Base-by-base conservation (phyloP, 2,888 invertebrate species). In the Syrphus vitripennis region DNA sequence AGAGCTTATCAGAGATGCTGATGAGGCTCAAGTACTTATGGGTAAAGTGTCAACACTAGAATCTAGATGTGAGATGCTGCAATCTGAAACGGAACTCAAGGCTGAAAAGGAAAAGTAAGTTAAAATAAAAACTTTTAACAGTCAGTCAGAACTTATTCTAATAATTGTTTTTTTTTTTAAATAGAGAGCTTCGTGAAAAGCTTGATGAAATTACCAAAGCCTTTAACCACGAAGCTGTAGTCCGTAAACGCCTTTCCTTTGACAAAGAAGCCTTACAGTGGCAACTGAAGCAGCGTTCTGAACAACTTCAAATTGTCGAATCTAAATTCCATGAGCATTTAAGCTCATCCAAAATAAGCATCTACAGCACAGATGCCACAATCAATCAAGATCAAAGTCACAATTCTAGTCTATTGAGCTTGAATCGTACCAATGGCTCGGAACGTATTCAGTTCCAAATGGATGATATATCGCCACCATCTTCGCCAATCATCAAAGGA, bases 231-330 rank as follows among this genome's bases (percentile, higher is more conserved):
- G 96, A 97, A 91, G 93, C 95, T 2, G 96, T 96, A 90, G 96
- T 96, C 88, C 96, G 96, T 89, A 95, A 96, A 83, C 94, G 97
- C 2, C 92, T 97, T 59, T 94, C 95, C 0, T 96, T 96, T 90
- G 95, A 96, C 90, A 98, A 97, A 90, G 98, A 98, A 92, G 97
- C 98, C 92, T 94, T 98, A 3, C 95, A 96, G 89, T 98, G 97
- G 95, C 96, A 96, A 90, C 94, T 98, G 78, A 94, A 96, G 89
- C 97, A 97, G 91, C 97, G 96, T 91, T 95, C 95, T 76, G 96
- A 97, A 92, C 96, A 96, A 55, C 93, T 91, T 14, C 90, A 90
- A 40, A 88, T 91, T 26, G 90, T 91, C 2, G 91, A 91, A 79
- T 88, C 89, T 0, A 91, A 91, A 83, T 82, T 92, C 19, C 90